Base-by-base conservation (phyloP, 2,888 invertebrate genomes). In the Rhamnusium bicolor region DNA sequence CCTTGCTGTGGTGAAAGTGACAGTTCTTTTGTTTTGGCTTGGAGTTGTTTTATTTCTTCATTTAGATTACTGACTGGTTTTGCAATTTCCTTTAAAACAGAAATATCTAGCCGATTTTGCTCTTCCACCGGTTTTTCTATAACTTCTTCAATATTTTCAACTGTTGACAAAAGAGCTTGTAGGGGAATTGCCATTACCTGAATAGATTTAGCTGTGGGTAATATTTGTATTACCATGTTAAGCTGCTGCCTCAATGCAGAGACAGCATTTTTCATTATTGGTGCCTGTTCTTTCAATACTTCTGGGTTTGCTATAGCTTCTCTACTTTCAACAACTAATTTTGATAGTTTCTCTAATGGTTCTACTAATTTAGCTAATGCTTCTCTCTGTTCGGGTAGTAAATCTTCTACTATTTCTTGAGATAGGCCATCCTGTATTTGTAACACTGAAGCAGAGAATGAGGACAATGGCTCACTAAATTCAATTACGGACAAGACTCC, bases 211-310 rank as follows among this genome's bases (percentile, higher is more conserved):
- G 10, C 32, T 32, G 8, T 32, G 2, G 32, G 47, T 16, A 49
- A n/a, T 21, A 53, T 49, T 16, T 71, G 58, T 46, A 72, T 18
- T 12, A 71, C 51, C 14, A 21, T 60, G 18, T 68, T 65, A 3
- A 69, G 47, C 10, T 70, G 29, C n/a, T 65, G 29, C 27, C 66
- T 71, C 10, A 53, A 19, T 21, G 65, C 51, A 2, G 14, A 51
- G 18, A 80, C 27, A 0, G 79, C 74, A 60, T 76, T 56, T 24
- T 73, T 72, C 16, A 79, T 14, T 73, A 79, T 73, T 8, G 77
- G 63, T 68, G 74, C 75, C 73, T 76, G 69, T 21, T 69, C 49
- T 46, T 79, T 73, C 8, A 68, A 12, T 19, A 77, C 40, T 62
- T 81, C 69, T 40, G 76, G 70, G 60, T 60, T 69, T 10, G 56